Conservation (phyloP, 2,888 invertebrate genomes). For the Leptodirus hochenwartii region DNA sequence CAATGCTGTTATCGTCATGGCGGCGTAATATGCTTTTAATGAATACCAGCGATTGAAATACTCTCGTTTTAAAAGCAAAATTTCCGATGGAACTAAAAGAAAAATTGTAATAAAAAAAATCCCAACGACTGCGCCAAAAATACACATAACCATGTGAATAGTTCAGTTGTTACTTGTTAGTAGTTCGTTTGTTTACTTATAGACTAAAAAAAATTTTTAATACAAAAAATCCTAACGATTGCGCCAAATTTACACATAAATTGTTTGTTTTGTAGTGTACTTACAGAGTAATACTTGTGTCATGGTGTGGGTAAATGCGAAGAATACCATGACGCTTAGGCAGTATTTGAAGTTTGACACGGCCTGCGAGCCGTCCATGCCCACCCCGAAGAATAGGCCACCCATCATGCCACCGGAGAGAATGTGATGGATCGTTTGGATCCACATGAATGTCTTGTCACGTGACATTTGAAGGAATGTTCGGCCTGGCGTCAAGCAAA, state of each 20-base stretch:
- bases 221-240: too few species aligned
- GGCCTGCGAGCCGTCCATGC: conserved; percentile 8
- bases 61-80: conserved; percentile 37
- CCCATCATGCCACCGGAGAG: conserved; percentile 8
- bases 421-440: conserved; percentile 9
- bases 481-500: conserved; percentile 7
- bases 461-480: conserved; percentile 8
- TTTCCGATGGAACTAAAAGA: conserved; percentile 39
- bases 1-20: conserved; percentile 33
- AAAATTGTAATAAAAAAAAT: conserved; percentile 7
- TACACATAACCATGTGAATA: too few species aligned
- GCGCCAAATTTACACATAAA: too few species aligned
- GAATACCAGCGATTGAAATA: conserved; percentile 51
- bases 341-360: conserved; percentile 9
- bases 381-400: conserved; percentile 8
- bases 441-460: conserved; percentile 7
- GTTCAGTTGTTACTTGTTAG: too few species aligned
- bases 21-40: conserved; percentile 41
- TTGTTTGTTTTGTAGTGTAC: conserved; percentile 4
- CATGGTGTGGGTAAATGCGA: conserved; percentile 7
- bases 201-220: too few species aligned
- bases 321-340: conserved; percentile 8
- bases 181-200: too few species aligned
- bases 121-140: background rate
- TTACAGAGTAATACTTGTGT: conserved; percentile 9